Evolutionary conservation across 1,140 invertebrate species (phyloP).

Genomic region (Papilio polyxenes): DNA sequence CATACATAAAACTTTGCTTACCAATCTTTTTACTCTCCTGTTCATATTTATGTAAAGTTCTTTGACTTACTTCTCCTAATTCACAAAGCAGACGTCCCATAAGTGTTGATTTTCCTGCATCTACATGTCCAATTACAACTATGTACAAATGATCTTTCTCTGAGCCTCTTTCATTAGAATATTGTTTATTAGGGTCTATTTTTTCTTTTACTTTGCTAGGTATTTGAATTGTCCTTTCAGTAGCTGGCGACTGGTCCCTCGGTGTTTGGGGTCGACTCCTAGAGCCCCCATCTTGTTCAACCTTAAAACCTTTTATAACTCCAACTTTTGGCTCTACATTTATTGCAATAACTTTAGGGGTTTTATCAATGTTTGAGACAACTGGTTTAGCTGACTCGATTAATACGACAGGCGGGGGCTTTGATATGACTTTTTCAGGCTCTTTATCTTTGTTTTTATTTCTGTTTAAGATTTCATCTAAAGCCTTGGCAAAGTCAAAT

Average conservation of each 20-base stretch:
- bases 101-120: constrained; percentile 99
- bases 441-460: constrained; percentile 54
- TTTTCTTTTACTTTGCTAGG: constrained; percentile 79
- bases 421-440: constrained; percentile 38
- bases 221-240: constrained; percentile 77
- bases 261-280: constrained; percentile 72
- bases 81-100: constrained; percentile 97
- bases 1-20: constrained; percentile 99
- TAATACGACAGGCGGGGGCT: constrained; percentile 62
- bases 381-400: constrained; percentile 74
- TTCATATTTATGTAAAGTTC: constrained; percentile 98
- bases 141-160: constrained; percentile 95
- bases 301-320: constrained; percentile 78
- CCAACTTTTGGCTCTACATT: constrained; percentile 65
- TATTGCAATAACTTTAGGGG: constrained; percentile 68
- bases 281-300: constrained; percentile 59
- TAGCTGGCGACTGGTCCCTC: constrained; percentile 83
- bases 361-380: constrained; percentile 60
- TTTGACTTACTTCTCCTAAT: constrained; percentile 94
- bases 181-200: constrained; percentile 82
- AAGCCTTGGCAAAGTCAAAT: constrained; percentile 86
- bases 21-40: constrained; percentile 98
- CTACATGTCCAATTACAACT: constrained; percentile 99
- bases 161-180: constrained; percentile 86
- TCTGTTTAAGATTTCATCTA: constrained; percentile 86